Evolutionary conservation across 2,888 invertebrate species (phyloP), one percentile per base, ranked within the genome.

Genomic region (Drosophila diplacantha): DNA sequence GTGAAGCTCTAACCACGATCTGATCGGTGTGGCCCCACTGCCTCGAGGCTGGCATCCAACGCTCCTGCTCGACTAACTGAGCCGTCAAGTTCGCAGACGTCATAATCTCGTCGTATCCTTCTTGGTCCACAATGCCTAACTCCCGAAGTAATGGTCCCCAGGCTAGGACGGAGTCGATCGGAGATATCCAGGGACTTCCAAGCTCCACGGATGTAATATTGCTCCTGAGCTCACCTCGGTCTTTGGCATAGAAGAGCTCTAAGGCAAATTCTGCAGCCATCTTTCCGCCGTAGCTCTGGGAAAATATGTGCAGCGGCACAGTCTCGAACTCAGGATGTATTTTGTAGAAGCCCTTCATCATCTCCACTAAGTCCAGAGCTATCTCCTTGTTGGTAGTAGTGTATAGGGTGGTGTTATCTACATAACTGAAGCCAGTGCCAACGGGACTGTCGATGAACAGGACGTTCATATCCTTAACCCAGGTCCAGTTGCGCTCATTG

Each of bases 231-330:
- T 90, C 89, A 0, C 91, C 92, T 0, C 87, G 86, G 64, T 90
- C 81, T 75, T 93, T 91, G 12, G 92, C 93, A 92, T 93, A 81
- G 53, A 86, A 76, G 9, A 88, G 65, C 54, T 86, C 86, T 18
- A 81, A 90, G 85, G 93, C 95, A 86, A 96, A 96, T 79, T 95
- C 95, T 0, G 94, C 92, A 0, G 95, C 93, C 95, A 96, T 96
- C 89, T 97, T 97, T 1, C 96, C 96, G 16, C 97, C 97, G 87
- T 97, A 97, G 0, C 96, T 96, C 87, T 97, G 96, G 22, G 93
- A 94, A 80, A 95, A 94, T 60, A 97, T 94, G 84, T 96, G 96
- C 39, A 95, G 89, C 1, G 95, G 94, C 0, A 93, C 91, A 8
- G 88, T 89, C 85, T 91, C 90, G 83, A 96, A 96, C 75, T 93